Conservation (phyloP, 1,140 invertebrate species). For the Heliconius hermathena region DNA sequence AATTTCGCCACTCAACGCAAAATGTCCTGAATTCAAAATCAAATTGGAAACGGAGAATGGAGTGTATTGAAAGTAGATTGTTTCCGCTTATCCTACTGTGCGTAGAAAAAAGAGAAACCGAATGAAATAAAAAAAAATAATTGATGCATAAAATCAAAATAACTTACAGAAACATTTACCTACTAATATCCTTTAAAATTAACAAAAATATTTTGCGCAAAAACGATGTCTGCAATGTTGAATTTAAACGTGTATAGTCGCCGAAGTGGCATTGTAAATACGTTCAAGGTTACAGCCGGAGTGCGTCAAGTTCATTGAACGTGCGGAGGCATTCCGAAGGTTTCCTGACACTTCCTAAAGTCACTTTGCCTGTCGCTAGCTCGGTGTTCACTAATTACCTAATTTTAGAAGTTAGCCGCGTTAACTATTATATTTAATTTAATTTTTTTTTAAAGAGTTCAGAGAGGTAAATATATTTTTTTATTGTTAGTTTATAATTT, state of each 20-base stretch:
- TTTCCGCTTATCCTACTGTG: too few relatives aligned
- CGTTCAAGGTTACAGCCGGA: conserved; percentile 37
- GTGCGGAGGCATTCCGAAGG: conserved; percentile 62
- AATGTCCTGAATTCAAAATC: too few relatives aligned
- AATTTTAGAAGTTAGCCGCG: neutral
- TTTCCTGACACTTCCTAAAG: conserved; percentile 67
- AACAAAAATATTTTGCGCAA: conserved; percentile 14
- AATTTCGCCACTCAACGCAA: too few relatives aligned
- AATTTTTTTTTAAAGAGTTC: neutral
- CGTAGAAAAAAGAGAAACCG: neutral
- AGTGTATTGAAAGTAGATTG: too few relatives aligned
- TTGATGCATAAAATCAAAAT: neutral
- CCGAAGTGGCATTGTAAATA: conserved; percentile 27
- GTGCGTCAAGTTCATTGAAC: conserved; percentile 40
- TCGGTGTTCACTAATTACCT: neutral
- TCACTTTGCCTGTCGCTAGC: neutral
- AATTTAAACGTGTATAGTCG: conserved; percentile 25
- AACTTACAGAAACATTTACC: neutral
- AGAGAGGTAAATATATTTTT: too few relatives aligned
- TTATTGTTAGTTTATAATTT: too few relatives aligned
- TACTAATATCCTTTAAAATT: neutral
- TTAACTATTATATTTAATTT: neutral
- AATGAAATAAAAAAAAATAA: neutral
- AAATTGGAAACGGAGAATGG: too few relatives aligned
- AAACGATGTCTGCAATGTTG: conserved; percentile 25